Base-by-base conservation (phyloP, 2,888 invertebrate genomes). In the Pristionchus arcanus region DNA sequence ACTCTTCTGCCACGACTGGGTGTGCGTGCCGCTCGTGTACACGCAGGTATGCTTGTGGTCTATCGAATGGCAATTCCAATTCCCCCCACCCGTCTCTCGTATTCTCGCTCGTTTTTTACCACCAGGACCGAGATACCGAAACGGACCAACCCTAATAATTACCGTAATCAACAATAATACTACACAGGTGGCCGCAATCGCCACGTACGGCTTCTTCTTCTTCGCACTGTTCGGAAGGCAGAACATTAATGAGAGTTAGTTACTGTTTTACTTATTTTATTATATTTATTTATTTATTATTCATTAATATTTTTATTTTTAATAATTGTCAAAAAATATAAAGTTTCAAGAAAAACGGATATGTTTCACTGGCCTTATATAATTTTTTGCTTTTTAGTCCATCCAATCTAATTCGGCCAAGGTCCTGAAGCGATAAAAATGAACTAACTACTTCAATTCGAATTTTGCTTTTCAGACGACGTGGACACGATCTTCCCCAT, bases 201-300 rank as follows among this genome's bases (percentile, higher is more conserved):
- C 95, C 28, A 95, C 95, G 16, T 95, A 95, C 90, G 95, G 95
- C 25, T 95, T 95, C 91, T 96, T 95, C 91, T 94, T 94, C 25
- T 94, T 95, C 68, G 95, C 95, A 90, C 92, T 96, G 63, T 92
- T 96, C 34, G 95, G 95, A 19, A 93, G 95, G 11, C 95, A 95
- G 90, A 68, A 90, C 71, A 34, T 91, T 77, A 89, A 88, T 7
- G 63, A 63, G 28, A 21, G 68, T 87, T 31, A 71, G 53, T 7
- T 13, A n/a, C n/a, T n/a, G n/a, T n/a, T n/a, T n/a, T n/a, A n/a
- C n/a, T n/a, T n/a, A n/a, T n/a, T n/a, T n/a, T n/a, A n/a, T n/a
- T n/a, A n/a, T n/a, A n/a, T 28, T 15, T 3, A 21, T 31, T 28
- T 59, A 16, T 59, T 59, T 25, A 59, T 49, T 49, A 49, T 49